Base-by-base conservation (phyloP, 2,888 invertebrate genomes). In the Oligia fasciuncula region DNA sequence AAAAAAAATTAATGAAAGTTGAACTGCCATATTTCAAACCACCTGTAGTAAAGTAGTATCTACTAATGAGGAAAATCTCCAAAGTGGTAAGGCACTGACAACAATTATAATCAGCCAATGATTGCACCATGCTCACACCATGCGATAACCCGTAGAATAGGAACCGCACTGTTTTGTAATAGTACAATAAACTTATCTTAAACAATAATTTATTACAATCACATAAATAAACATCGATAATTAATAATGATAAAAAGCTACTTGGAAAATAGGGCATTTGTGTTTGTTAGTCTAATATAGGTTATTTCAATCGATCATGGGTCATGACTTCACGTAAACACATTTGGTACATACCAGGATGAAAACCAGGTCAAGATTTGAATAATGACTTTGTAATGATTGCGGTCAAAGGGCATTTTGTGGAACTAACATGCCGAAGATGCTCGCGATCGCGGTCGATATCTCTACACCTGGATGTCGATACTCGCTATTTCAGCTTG, bases 161-260 rank as follows among this genome's bases (percentile, higher is more conserved):
- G 73, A 54, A 81, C 62, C 76, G 14, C 63, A 66, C 54, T 79
- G 82, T 82, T 85, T 86, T 82, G 79, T 87, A 79, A 77, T 70
- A 14, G 63, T 73, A 83, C 87, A 79, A 60, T 60, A 60, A n/a
- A 60, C 57, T 88, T 77, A 88, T 88, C 85, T 85, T 63, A 80
- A 75, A 83, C 90, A 88, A 87, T 88, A 87, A 88, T 79, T 88
- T 75, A 85, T 84, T 83, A 83, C 65, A 78, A 82, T 83, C 80
- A 75, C 63, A 65, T 62, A 68, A 19, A 81, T 81, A 88, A 88
- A 86, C 85, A 86, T 49, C 60, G 51, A 75, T 78, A 73, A 85
- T 73, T 73, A 78, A 54, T 77, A 80, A 76, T 66, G 84, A 87
- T 84, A 85, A 88, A 87, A 88, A 76, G 72, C 68, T 80, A 83